Evolutionary conservation across 2,888 invertebrate genomes (phyloP), one percentile per base, ranked within the genome.

Genomic region (Eilema sororculum): DNA sequence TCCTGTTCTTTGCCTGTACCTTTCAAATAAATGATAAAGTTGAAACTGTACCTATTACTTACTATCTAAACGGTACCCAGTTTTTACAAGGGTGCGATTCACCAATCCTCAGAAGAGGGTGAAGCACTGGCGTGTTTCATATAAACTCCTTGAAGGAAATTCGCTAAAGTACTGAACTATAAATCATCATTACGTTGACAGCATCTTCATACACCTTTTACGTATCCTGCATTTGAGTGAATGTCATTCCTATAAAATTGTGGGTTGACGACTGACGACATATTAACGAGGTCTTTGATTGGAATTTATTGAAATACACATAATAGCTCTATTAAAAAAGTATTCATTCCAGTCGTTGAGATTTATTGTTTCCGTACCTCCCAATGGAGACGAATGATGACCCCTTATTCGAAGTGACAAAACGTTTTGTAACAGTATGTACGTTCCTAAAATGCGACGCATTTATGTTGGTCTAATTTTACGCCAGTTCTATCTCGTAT

Each of bases 111-210:
- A 20, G 6, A 20, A 20, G 16, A 41, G 41, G 0, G 0, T 41
- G 16, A 41, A 41, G 16, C 41, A 41, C 20, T 20, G 46, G 46
- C 46, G 46, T 20, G 0, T 41, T 46, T 46, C 25, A 33, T 61
- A 33, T 37, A 37, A 24, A 16, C 37, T 37, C 22, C 30, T 60
- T 33, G 22, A 2, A 16, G 30, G 3, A 6, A 37, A 62, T 37
- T 37, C 6, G 12, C 6, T 12, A 22, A 65, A 65, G 16, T 24
- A 30, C n/a, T 65, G 13, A 56, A 65, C 22, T 56, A 41, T 16
- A 65, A 30, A 65, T 65, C 65, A 30, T 65, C 65, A 56, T 57
- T 65, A 30, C n/a, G 30, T 12, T 57, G 65, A n/a, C 57, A 57
- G 16, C 37, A 33, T 33, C 16, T 57, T 9, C 33, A 13, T 22